Base-by-base conservation (phyloP, 2,113 vertebrate genomes). In the Dasyprocta punctata region DNA sequence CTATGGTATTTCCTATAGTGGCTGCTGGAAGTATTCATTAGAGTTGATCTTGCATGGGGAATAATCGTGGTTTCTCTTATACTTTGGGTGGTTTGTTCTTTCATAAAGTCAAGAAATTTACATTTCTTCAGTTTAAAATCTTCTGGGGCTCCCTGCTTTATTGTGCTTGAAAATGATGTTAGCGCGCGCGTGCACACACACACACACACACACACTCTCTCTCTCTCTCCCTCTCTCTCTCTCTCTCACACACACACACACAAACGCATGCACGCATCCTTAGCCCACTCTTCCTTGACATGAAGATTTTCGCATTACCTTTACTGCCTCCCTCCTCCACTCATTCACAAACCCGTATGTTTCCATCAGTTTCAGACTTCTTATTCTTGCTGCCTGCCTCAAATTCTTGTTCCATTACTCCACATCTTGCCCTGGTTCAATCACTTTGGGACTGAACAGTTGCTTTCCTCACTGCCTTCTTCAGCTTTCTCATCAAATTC, bases 321-420 rank as follows among this genome's bases (percentile, higher is more conserved):
- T 54, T 38, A 16, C 38, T 9, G 5, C 3, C n/a, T 24, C 11
- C 6, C 1, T 33, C 17, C 17, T 14, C 0, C 30, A 49, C 4
- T 11, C 61, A 17, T 19, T 22, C 16, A 38, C 17, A 36, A 7
- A 38, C n/a, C n/a, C n/a, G n/a, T n/a, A n/a, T 52, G 5, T 63
- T 61, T 63, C 44, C 28, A 26, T 36, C 47, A 20, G 17, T 0
- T 5, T 2, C 0, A 58, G 5, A 4, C 1, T 84, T 90, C 26
- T 82, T n/a, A 10, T 33, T 24, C 11, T 75, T 17, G 13, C 2
- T 33, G 7, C 41, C 30, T 33, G 16, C 9, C 54, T 1, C 9
- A 44, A n/a, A 14, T 65, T 44, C 38, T 58, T 20, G 11, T 12
- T 36, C n/a, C 8, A 5, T 11, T 3, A 19, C 3, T 63, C 5